Evolutionary conservation across 2,888 invertebrate species (phyloP).

Genomic region (Caenorhabditis afra): DNA sequence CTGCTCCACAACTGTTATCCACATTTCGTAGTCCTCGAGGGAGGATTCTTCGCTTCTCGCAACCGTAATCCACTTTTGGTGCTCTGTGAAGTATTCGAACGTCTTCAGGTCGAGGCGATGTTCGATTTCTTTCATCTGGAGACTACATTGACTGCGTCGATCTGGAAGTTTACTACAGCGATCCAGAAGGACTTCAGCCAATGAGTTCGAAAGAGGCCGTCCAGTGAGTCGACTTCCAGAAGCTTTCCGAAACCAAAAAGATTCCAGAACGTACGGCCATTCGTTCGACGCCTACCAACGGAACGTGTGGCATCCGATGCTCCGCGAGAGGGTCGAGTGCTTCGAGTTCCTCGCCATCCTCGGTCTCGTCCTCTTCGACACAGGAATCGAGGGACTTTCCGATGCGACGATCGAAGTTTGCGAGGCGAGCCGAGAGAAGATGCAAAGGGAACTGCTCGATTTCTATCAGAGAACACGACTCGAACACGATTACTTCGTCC

Average conservation of each 20-base stretch:
- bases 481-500: background rate
- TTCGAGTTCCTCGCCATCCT: constrained; percentile 11
- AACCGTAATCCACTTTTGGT: too few relatives aligned
- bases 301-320: constrained; percentile 2
- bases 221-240: background rate
- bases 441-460: constrained; percentile 3
- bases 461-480: background rate
- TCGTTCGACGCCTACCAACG: constrained; percentile 8
- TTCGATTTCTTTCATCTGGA: background rate
- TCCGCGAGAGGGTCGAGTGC: background rate
- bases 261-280: constrained; percentile 6
- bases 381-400: constrained; percentile 1
- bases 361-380: constrained; percentile 2
- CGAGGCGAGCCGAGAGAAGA: background rate
- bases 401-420: background rate
- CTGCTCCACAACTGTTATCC: constrained; percentile 12
- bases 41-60: too few relatives aligned
- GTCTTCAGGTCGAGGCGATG: background rate
- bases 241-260: background rate
- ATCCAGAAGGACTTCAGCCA: constrained; percentile 7
- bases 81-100: too few relatives aligned
- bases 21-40: background rate
- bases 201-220: constrained; percentile 1
- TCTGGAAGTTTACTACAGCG: constrained; percentile 6
- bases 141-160: constrained; percentile 9